phyloP scores from a whole-genome alignment of 2,797 vertebrate genomes.

The Peromyscus melanophrys region DNA sequence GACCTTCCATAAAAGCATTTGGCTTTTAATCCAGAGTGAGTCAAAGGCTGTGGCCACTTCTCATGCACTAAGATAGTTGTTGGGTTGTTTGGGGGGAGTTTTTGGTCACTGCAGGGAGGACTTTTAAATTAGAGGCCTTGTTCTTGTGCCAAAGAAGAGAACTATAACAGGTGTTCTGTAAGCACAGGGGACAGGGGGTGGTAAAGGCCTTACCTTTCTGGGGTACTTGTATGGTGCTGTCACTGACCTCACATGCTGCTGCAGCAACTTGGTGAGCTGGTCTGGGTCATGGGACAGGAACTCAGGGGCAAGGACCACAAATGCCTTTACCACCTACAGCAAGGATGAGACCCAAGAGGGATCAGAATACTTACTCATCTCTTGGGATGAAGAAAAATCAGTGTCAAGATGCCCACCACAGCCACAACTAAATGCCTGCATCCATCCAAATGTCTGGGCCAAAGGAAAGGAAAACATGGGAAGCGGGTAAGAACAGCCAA shows the following conservation, averaged over 20 bases:
- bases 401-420: not conserved
- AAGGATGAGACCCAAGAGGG: not conserved
- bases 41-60: not conserved
- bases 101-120: not conserved
- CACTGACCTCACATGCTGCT: conserved; percentile 91
- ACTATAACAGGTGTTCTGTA: not conserved
- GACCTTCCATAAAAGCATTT: not conserved
- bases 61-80: not conserved
- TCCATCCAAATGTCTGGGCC: not conserved
- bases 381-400: not conserved
- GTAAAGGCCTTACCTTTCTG: conserved; percentile 89
- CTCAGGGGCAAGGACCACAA: conserved; percentile 89
- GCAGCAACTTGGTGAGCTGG: conserved; percentile 89
- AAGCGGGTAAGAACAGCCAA: not conserved
- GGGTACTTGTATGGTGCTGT: conserved; percentile 95
- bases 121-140: not conserved
- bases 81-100: not conserved
- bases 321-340: conserved; percentile 93
- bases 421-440: not conserved
- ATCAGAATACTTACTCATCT: not conserved
- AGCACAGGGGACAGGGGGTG: not conserved
- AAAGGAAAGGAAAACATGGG: not conserved
- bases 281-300: conserved; percentile 86
- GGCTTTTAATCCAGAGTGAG: not conserved
- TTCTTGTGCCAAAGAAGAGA: not conserved